These are phyloP conservation scores for Dryobota labecula DNA, from an alignment of 2,888 invertebrate species.

Conservation along the genomic window DNA sequence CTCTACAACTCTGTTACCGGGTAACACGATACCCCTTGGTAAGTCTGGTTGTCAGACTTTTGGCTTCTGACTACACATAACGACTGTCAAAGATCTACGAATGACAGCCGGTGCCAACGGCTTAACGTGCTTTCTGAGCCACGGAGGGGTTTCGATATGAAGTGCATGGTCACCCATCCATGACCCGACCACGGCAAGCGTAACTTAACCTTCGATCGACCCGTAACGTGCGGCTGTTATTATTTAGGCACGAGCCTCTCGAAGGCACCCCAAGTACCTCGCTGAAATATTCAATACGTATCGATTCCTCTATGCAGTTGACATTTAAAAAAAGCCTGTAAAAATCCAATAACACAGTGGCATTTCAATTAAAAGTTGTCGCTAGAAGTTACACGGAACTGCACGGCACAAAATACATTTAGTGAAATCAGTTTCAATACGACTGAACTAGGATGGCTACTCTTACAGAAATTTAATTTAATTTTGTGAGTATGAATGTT, in stretches of 20 bases:
- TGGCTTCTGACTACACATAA: no score
- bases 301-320: not conserved
- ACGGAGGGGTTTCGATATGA: no score
- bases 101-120: no score
- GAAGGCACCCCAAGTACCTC: not conserved
- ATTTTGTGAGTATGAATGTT: not conserved
- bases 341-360: not conserved
- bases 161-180: no score
- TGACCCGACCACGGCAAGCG: no score
- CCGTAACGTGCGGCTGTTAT: no score
- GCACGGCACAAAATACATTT: not conserved
- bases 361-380: conserved; percentile 10
- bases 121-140: no score
- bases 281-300: not conserved
- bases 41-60: no score
- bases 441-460: not conserved
- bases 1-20: no score
- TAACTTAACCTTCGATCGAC: no score
- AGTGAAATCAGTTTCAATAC: not conserved
- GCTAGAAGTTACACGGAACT: not conserved
- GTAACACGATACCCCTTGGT: no score
- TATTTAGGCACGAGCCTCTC: not conserved
- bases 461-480: not conserved
- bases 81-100: no score
- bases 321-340: not conserved